phyloP scores from a whole-genome alignment of 2,797 vertebrate genomes.

The Fratercula arctica region DNA sequence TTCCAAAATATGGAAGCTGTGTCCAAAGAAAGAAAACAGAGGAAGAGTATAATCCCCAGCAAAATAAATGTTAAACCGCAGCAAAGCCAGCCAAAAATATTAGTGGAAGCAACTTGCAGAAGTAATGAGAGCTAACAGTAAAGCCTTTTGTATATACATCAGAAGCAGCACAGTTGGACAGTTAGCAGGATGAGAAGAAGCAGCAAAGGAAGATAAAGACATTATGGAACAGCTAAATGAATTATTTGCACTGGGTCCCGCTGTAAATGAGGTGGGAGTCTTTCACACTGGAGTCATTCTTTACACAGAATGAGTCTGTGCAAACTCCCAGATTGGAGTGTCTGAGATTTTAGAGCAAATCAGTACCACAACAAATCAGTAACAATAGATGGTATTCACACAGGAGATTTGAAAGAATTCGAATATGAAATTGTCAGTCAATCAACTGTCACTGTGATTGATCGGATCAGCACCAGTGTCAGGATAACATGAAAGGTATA shows the following conservation, averaged over 20 bases:
- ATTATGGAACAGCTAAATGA: slow-evolving; percentile 19
- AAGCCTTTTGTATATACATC: slow-evolving; percentile 20
- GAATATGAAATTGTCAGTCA: not conserved
- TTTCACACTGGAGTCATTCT: slow-evolving; percentile 9
- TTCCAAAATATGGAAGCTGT: not conserved
- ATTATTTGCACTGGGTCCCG: not conserved
- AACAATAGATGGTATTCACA: not conserved
- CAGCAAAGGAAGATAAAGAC: slow-evolving; percentile 41
- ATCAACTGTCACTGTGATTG: not conserved
- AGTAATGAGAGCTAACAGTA: not conserved
- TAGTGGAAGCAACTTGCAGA: not conserved
- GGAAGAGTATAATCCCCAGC: not conserved
- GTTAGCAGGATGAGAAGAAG: slow-evolving; percentile 26
- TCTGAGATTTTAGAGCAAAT: not conserved
- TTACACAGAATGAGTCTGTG: not conserved
- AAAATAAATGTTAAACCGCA: slow-evolving; percentile 46
- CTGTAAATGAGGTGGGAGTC: slow-evolving; percentile 23
- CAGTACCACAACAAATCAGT: not conserved
- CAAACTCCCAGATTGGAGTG: not conserved
- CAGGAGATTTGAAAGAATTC: not conserved
- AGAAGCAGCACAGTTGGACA: not conserved
- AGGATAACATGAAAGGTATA: not conserved
- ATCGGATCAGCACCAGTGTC: not conserved
- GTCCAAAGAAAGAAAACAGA: slow-evolving; percentile 43
- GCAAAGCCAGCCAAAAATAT: slow-evolving; percentile 48